A percentile compares a stretch with the other conserved stretches of the same genome.
These are phyloP conservation scores for Uromys caudimaculatus DNA, from an alignment of 2,797 vertebrate genomes.

Conservation along the genomic window DNA sequence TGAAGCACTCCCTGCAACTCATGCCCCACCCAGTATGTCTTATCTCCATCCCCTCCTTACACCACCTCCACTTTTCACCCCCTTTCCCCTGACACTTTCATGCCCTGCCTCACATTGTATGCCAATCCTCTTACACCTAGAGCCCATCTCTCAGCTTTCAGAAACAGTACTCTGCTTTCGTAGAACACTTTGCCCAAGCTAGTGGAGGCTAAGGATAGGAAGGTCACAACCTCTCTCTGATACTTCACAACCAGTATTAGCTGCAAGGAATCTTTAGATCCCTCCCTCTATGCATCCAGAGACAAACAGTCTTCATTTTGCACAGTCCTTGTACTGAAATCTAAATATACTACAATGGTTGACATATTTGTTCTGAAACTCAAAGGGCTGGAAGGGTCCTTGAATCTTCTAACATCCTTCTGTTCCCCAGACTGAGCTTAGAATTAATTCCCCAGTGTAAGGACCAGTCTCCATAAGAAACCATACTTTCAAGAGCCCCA, in stretches of 20 bases:
- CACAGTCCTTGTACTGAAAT: background rate
- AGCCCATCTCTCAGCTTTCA: background rate
- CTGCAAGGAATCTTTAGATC: background rate
- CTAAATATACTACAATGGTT: background rate
- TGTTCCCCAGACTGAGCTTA: background rate
- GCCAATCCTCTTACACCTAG: background rate
- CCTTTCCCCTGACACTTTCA: background rate
- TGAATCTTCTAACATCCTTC: background rate
- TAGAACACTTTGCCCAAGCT: background rate
- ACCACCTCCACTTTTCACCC: background rate
- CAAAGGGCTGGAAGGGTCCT: background rate
- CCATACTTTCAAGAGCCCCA: background rate
- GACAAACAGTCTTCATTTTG: background rate
- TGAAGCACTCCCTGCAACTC: background rate
- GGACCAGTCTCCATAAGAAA: background rate
- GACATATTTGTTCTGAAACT: background rate
- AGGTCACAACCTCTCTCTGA: background rate
- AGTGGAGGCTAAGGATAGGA: background rate
- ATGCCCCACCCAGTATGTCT: accelerated
- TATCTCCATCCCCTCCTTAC: background rate
- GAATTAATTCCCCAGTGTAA: background rate
- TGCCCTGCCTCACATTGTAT: background rate
- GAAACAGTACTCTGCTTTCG: background rate
- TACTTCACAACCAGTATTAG: background rate
- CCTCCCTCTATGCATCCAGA: background rate